Conservation (phyloP, 1,140 invertebrate species). For the Eulimnadia texana region DNA sequence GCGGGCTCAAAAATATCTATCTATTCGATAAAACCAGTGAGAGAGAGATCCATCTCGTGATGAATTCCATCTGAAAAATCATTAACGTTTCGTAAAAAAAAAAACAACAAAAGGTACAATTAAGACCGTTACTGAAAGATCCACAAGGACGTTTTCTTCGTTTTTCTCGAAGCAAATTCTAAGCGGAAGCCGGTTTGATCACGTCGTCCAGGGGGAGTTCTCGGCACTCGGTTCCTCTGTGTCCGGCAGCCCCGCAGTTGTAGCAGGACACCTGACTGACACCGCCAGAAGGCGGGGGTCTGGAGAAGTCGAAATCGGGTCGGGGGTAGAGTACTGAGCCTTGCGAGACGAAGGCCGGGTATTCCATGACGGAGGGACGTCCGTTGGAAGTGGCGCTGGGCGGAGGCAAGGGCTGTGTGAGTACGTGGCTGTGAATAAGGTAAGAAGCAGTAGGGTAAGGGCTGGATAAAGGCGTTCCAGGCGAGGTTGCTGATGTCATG, state of each 20-base stretch:
- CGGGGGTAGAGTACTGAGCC: constrained; percentile 3
- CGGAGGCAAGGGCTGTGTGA: background rate
- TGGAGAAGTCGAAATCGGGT: background rate
- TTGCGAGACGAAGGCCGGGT: background rate
- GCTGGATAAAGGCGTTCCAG: background rate
- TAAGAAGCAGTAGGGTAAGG: background rate
- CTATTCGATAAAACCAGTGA: too few relatives aligned
- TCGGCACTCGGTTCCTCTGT: constrained; percentile 6
- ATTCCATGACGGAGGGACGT: background rate
- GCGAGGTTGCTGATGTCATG: background rate
- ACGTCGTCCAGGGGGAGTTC: constrained; percentile 3
- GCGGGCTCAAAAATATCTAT: too few relatives aligned
- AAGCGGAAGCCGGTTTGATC: constrained; percentile 6
- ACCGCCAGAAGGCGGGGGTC: constrained; percentile 1
- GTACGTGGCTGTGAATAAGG: background rate
- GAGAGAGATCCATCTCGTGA: too few relatives aligned
- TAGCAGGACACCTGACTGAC: constrained; percentile 1
- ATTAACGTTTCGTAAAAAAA: background rate
- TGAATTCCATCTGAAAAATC: too few relatives aligned
- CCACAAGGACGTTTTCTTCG: background rate
- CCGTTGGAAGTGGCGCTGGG: background rate
- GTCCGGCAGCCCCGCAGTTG: constrained; percentile 8
- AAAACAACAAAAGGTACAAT: background rate
- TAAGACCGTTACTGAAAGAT: background rate
- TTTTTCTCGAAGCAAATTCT: background rate